Evolutionary conservation across 2,888 invertebrate genomes (phyloP).

Genomic region (Eugnorisma glareosa): DNA sequence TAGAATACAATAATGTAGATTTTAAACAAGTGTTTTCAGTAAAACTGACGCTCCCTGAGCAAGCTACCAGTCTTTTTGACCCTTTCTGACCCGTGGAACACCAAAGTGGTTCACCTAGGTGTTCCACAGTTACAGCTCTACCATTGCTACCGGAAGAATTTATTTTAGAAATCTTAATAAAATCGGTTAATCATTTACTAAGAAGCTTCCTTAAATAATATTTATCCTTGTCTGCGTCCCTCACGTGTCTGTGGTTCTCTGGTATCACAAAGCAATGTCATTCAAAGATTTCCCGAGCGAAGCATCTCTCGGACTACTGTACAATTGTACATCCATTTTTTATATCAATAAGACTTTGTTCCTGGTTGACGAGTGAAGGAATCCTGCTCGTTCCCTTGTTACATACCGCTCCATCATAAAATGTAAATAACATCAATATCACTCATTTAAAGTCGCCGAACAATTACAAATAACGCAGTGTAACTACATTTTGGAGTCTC

Average conservation of each 20-base stretch:
- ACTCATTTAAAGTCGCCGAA: constrained; percentile 80
- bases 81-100: too few species aligned
- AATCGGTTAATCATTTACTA: not conserved
- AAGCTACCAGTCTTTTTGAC: not conserved
- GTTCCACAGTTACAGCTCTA: too few species aligned
- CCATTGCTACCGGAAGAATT: too few species aligned
- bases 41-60: too few species aligned
- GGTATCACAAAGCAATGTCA: constrained; percentile 80
- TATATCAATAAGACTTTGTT: constrained; percentile 85
- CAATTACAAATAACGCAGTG: constrained; percentile 75
- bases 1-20: not conserved
- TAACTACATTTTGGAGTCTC: constrained; percentile 71
- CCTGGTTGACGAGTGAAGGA: constrained; percentile 85
- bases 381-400: constrained; percentile 78
- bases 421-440: constrained; percentile 84
- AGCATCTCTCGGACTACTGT: constrained; percentile 76
- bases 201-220: not conserved
- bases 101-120: too few species aligned
- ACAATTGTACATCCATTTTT: constrained; percentile 80
- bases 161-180: too few species aligned
- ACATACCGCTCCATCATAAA: constrained; percentile 87
- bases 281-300: constrained; percentile 85
- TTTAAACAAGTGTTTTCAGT: not conserved
- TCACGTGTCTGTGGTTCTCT: constrained; percentile 63
- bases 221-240: constrained; percentile 62